Conservation (phyloP, 2,797 vertebrate species). For the Tiaroga cobitis region DNA sequence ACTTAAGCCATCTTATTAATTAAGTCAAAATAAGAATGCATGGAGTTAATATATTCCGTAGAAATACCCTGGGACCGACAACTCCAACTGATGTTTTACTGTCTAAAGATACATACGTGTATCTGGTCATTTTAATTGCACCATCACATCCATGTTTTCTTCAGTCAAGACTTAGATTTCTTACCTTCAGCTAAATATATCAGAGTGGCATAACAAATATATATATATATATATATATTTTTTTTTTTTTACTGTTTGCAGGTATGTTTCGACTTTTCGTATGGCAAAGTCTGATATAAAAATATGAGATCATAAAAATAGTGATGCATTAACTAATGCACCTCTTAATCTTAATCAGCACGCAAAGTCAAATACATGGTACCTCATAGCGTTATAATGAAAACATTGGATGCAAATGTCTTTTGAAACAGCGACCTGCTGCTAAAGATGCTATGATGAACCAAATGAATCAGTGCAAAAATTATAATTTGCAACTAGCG, state of each 20-base stretch:
- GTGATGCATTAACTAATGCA: background rate
- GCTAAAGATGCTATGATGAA: background rate
- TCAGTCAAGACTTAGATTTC: slow-evolving; percentile 7
- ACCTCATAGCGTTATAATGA: background rate
- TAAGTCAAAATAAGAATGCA: slow-evolving; percentile 82
- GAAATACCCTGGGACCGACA: slow-evolving; percentile 74
- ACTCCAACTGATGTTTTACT: slow-evolving; percentile 73
- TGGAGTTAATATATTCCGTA: slow-evolving; percentile 77
- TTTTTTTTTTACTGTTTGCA: background rate
- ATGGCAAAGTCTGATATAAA: background rate
- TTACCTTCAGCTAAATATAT: slow-evolving; percentile 28
- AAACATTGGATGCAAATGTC: background rate
- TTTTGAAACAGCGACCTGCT: slow-evolving; percentile 5
- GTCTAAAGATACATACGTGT: slow-evolving; percentile 74
- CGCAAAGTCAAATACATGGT: background rate
- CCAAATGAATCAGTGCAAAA: background rate
- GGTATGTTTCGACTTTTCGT: background rate
- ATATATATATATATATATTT: too few relatives aligned
- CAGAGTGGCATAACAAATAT: slow-evolving; percentile 19
- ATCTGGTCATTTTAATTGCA: slow-evolving; percentile 75
- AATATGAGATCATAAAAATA: slow-evolving; percentile 5
- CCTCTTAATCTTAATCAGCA: background rate
- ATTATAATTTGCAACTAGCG: background rate
- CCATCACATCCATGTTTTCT: slow-evolving; percentile 66
- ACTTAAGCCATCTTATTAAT: slow-evolving; percentile 84